Evolutionary conservation across 2,113 vertebrate species (phyloP), one percentile per base, ranked within the genome.

Genomic region (Grantiella picta): DNA sequence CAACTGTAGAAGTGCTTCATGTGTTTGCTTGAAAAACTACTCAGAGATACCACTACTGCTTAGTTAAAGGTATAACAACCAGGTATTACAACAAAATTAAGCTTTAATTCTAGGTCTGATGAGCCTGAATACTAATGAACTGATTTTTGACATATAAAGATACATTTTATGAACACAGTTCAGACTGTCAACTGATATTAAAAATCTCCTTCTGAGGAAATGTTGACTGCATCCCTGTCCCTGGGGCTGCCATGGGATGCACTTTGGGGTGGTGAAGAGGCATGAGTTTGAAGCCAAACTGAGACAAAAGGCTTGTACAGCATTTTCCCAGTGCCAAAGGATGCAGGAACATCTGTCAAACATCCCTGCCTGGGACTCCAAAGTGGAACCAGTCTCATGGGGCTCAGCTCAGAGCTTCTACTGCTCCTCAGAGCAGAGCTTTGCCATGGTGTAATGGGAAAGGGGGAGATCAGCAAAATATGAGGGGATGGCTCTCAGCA

Each of bases 151-250:
- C 25, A 24, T 60, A 38, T 17, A 29, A 82, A 77, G 18, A 9
- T 63, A 11, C 19, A 12, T 73, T 75, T 64, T 52, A 63, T 47
- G 7, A 66, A 44, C 16, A 20, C 6, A 64, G 27, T 49, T 24
- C 8, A 36, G 28, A 13, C 8, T 36, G 7, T 52, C 5, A 53
- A 18, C 15, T 44, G 45, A 50, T 50, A 45, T 8, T 49, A 81
- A 84, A 69, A 61, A 52, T 27, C 31, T 80, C 24, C 5, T 24
- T 54, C 35, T 5, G 6, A 71, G 38, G 15, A 70, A 85, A 28
- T 0, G 1, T 10, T 71, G 38, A 11, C 24, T 63, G 15, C 2
- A 5, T 16, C 27, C 2, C 0, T 25, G 23, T 61, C 38, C n/a
- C 24, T 21, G 13, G 10, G 20, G 2, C 27, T 81, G 33, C 70